Evolutionary conservation across 1,140 invertebrate genomes (phyloP).

Genomic region (Drosophila subpulchrella): DNA sequence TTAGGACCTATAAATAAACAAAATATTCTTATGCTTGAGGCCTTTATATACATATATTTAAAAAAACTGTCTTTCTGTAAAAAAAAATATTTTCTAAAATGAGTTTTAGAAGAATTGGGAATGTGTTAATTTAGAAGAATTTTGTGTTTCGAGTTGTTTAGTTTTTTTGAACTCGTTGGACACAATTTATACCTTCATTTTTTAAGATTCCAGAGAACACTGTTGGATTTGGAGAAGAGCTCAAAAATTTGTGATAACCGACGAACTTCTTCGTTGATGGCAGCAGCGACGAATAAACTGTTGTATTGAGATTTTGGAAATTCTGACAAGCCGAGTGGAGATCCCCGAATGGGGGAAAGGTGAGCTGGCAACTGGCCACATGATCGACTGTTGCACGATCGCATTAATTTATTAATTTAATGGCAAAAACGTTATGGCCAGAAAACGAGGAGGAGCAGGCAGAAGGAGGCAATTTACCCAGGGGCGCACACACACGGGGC

Average conservation of each 20-base stretch:
- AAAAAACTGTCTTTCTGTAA: too few relatives aligned
- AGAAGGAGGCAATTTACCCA: slow-evolving; percentile 20
- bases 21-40: too few relatives aligned
- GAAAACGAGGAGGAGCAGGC: slow-evolving; percentile 6
- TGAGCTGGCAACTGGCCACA: slow-evolving; percentile 27
- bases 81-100: too few relatives aligned
- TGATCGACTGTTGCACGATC: slow-evolving; percentile 68
- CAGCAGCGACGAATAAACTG: slow-evolving; percentile 28
- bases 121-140: too few relatives aligned
- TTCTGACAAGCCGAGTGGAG: slow-evolving; percentile 61
- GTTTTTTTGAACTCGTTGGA: too few relatives aligned
- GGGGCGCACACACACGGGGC: slow-evolving; percentile 73
- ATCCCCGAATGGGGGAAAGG: background rate
- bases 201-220: slow-evolving; percentile 2
- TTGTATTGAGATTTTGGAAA: slow-evolving; percentile 74
- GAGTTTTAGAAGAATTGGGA: too few relatives aligned
- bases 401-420: slow-evolving; percentile 85
- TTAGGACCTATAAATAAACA: too few relatives aligned
- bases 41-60: too few relatives aligned
- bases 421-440: slow-evolving; percentile 80
- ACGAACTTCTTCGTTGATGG: slow-evolving; percentile 50
- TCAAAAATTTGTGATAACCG: slow-evolving; percentile 60
- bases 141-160: too few relatives aligned
- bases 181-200: background rate
- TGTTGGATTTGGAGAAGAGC: slow-evolving; percentile 22